Evolutionary conservation across 1,140 invertebrate species (phyloP).

Genomic region (Drosophila lacteicornis): DNA sequence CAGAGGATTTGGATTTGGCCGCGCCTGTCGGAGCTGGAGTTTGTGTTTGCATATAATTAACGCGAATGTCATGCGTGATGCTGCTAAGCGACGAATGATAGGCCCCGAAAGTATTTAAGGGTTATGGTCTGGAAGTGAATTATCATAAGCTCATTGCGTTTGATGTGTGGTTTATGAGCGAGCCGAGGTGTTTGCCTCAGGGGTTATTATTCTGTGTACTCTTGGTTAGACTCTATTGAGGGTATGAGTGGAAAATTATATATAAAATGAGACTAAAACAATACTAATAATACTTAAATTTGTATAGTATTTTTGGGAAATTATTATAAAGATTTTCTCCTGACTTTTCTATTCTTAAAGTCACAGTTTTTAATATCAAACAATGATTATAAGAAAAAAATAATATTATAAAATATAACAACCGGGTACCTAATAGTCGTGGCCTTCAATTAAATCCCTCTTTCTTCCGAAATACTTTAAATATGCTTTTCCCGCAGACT

Average conservation of each 20-base stretch:
- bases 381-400: too few species aligned
- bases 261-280: too few species aligned
- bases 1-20: conserved; percentile 50
- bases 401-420: too few species aligned
- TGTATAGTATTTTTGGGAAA: too few species aligned
- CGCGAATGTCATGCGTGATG: conserved; percentile 39
- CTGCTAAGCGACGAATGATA: conserved; percentile 45
- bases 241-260: too few species aligned
- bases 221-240: neutral
- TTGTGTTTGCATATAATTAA: conserved; percentile 64
- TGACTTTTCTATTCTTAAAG: too few species aligned
- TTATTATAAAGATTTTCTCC: too few species aligned
- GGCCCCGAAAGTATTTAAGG: conserved; percentile 31
- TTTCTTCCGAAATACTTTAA: conserved; percentile 2
- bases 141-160: conserved; percentile 39
- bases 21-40: conserved; percentile 4
- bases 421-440: too few species aligned
- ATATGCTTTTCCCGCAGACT: conserved; percentile 2
- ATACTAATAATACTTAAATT: too few species aligned
- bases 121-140: conserved; percentile 32
- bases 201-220: neutral
- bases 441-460: too few species aligned
- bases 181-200: conserved; percentile 25
- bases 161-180: conserved; percentile 27
- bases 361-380: too few species aligned